Evolutionary conservation across 2,797 vertebrate genomes (phyloP).

Genomic region (Ceyx erithaca): DNA sequence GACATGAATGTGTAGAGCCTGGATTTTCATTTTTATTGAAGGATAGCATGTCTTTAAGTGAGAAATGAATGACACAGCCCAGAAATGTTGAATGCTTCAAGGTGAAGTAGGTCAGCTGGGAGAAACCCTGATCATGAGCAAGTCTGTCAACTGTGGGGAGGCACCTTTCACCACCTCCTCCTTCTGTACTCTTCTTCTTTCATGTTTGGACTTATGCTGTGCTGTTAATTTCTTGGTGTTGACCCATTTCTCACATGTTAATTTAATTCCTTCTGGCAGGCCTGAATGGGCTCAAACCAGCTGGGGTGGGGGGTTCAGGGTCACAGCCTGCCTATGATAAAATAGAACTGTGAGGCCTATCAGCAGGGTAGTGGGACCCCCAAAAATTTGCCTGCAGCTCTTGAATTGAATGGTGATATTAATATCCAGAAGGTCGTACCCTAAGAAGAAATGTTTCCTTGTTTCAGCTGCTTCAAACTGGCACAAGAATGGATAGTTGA

Average conservation of each 20-base stretch:
- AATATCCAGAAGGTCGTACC: neutral
- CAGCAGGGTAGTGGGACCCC: neutral
- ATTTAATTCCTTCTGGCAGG: neutral
- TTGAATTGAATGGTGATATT: neutral
- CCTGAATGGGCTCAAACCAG: neutral
- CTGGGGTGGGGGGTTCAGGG: accelerated
- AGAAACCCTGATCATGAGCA: neutral
- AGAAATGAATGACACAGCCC: neutral
- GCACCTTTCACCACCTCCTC: neutral
- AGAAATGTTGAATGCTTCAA: neutral
- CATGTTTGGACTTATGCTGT: neutral
- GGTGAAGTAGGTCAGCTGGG: neutral
- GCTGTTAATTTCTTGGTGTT: neutral
- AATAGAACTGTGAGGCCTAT: neutral
- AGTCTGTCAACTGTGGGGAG: neutral
- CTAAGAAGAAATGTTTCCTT: neutral
- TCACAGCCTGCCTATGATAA: accelerated
- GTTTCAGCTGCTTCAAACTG: neutral
- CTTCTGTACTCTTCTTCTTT: neutral
- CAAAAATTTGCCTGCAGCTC: neutral
- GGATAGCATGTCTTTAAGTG: neutral
- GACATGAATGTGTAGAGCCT: neutral
- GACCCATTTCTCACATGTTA: neutral
- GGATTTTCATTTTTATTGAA: neutral
- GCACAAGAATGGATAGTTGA: neutral